Percentiles rank a stretch among this genome's conserved stretches.
Conservation (phyloP, 1,140 invertebrate species). For the Zophobas atratus region DNA sequence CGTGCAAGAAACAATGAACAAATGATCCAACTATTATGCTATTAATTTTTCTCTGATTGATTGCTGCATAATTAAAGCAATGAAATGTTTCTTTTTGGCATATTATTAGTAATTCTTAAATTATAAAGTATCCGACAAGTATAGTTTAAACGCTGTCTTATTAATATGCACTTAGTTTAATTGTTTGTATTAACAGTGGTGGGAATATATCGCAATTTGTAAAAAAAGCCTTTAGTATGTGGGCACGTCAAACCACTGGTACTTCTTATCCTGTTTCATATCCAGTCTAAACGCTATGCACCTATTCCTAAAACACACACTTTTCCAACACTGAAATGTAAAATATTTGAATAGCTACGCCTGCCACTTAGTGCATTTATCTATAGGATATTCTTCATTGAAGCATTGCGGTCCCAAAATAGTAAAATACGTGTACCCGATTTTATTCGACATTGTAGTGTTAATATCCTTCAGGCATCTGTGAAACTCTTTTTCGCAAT, state of each 20-base stretch:
- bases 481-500: conserved; percentile 18
- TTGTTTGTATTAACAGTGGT: too few species aligned
- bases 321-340: not conserved
- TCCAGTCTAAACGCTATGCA: not conserved
- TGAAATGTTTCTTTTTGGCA: not conserved
- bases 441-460: conserved; percentile 5
- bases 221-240: not conserved
- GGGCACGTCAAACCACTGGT: conserved; percentile 20
- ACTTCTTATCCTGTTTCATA: not conserved
- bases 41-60: conserved; percentile 4
- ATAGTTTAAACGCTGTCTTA: too few species aligned
- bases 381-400: not conserved
- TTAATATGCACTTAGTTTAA: too few species aligned
- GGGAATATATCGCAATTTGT: too few species aligned
- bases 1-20: not conserved
- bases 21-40: not conserved
- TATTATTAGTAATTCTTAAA: conserved; percentile 4
- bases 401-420: conserved; percentile 18
- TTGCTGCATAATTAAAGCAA: conserved; percentile 22
- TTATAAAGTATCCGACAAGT: conserved; percentile 1
- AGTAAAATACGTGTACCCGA: conserved; percentile 26
- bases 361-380: not conserved
- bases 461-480: conserved; percentile 4
- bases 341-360: not conserved
- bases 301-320: conserved; percentile 1